These are phyloP conservation scores for Cichlasoma orientale DNA, from an alignment of 2,797 vertebrate species.

Conservation along the genomic window DNA sequence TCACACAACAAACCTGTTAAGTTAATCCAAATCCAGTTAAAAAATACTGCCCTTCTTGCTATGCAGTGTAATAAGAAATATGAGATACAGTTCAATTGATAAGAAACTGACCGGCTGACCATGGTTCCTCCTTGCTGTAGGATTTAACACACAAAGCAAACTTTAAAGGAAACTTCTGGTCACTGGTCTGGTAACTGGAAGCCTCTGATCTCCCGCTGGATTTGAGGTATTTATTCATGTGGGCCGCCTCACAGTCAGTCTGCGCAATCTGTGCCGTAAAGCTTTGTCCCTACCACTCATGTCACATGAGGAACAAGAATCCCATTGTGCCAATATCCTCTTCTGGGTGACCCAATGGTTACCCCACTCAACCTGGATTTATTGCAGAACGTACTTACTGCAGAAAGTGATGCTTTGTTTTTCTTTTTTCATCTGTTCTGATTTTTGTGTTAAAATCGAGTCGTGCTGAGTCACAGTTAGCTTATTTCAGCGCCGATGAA, in stretches of 20 bases:
- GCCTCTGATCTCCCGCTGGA: conserved; percentile 40
- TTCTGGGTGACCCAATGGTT: conserved; percentile 56
- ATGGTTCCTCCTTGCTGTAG: conserved; percentile 67
- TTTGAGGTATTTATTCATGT: conserved; percentile 73
- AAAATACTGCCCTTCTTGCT: neutral
- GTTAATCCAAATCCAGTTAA: neutral
- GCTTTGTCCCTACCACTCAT: conserved; percentile 70
- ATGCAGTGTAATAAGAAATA: neutral
- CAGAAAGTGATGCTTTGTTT: conserved; percentile 31
- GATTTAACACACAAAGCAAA: conserved; percentile 39
- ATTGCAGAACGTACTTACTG: conserved; percentile 52
- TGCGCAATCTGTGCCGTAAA: conserved; percentile 40
- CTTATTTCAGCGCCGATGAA: conserved; percentile 3
- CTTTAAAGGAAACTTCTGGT: conserved; percentile 21
- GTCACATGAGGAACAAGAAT: conserved; percentile 74
- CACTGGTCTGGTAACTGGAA: conserved; percentile 43
- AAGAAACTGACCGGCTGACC: conserved; percentile 82
- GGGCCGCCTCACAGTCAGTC: conserved; percentile 24
- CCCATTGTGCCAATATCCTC: conserved; percentile 77
- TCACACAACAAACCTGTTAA: neutral
- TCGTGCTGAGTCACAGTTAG: conserved; percentile 22
- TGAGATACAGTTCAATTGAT: neutral
- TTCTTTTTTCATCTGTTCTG: conserved; percentile 13
- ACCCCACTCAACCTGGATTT: conserved; percentile 74
- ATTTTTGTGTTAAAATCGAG: conserved; percentile 6